Percentiles rank a stretch among this genome's conserved stretches.
phyloP scores from a whole-genome alignment of 2,113 vertebrate genomes.

The Odocoileus hemionus region DNA sequence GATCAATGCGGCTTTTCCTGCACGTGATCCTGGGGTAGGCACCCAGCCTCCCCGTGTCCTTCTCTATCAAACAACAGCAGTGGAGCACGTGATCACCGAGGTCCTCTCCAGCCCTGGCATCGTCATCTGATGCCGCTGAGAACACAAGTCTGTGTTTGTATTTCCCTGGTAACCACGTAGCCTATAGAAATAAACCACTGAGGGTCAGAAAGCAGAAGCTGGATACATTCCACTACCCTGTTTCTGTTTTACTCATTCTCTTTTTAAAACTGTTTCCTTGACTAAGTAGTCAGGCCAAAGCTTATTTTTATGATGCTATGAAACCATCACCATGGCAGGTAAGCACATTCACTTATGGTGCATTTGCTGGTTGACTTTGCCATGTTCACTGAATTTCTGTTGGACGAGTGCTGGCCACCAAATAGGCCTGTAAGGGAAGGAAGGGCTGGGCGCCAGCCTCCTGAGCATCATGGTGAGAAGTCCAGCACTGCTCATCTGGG shows the following conservation, averaged over 20 bases:
- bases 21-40: neutral
- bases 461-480: neutral
- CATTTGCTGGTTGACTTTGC: neutral
- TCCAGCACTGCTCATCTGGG: neutral
- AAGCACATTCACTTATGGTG: neutral
- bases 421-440: neutral
- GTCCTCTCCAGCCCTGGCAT: neutral
- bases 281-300: neutral
- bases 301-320: neutral
- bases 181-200: neutral
- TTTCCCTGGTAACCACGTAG: neutral
- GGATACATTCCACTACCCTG: neutral
- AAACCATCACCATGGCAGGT: rapidly evolving
- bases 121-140: neutral
- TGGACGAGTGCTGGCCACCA: neutral
- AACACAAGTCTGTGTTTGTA: neutral
- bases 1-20: neutral
- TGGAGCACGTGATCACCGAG: neutral
- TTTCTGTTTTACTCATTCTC: neutral
- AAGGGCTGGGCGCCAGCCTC: neutral
- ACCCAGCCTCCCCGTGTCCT: neutral
- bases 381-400: neutral
- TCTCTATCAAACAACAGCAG: neutral
- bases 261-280: neutral
- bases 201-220: slow-evolving; percentile 27